phyloP scores from a whole-genome alignment of 2,888 invertebrate genomes.

The Parnassius apollo region DNA sequence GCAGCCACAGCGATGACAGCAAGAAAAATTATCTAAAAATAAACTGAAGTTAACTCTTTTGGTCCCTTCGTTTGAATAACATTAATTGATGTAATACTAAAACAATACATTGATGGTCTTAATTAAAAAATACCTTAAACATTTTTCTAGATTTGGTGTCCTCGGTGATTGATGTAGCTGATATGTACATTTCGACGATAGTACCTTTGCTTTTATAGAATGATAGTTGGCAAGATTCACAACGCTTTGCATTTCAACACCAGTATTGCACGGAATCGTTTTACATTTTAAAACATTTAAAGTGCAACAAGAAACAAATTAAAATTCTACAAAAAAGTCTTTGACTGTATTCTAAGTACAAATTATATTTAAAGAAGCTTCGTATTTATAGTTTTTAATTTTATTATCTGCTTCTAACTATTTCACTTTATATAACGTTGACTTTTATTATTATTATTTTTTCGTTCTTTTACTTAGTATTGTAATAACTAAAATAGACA shows the following conservation, averaged over 20 bases:
- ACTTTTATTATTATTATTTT: too few relatives aligned
- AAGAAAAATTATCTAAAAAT: conserved; percentile 60
- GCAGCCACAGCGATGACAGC: conserved; percentile 56
- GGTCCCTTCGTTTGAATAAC: too few relatives aligned
- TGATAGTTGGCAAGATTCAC: conserved; percentile 65
- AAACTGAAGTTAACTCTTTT: neutral
- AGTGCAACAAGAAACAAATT: conserved; percentile 47
- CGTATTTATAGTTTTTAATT: too few relatives aligned
- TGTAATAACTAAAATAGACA: too few relatives aligned
- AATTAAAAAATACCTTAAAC: conserved; percentile 43
- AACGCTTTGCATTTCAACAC: conserved; percentile 71
- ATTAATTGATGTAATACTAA: too few relatives aligned
- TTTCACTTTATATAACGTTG: too few relatives aligned
- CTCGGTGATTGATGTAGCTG: conserved; percentile 62
- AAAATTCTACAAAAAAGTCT: conserved; percentile 13
- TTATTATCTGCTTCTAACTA: too few relatives aligned
- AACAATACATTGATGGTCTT: too few relatives aligned
- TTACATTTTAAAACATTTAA: conserved; percentile 39
- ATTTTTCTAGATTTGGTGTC: conserved; percentile 52
- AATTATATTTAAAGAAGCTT: too few relatives aligned
- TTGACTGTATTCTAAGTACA: conserved; percentile 42
- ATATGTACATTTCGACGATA: conserved; percentile 57
- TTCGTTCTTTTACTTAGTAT: too few relatives aligned
- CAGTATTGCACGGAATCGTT: conserved; percentile 53
- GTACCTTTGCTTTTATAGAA: conserved; percentile 68